Percentiles rank a stretch among this genome's conserved stretches.
Conservation (phyloP, 2,797 vertebrate species). For the Artibeus jamaicensis region DNA sequence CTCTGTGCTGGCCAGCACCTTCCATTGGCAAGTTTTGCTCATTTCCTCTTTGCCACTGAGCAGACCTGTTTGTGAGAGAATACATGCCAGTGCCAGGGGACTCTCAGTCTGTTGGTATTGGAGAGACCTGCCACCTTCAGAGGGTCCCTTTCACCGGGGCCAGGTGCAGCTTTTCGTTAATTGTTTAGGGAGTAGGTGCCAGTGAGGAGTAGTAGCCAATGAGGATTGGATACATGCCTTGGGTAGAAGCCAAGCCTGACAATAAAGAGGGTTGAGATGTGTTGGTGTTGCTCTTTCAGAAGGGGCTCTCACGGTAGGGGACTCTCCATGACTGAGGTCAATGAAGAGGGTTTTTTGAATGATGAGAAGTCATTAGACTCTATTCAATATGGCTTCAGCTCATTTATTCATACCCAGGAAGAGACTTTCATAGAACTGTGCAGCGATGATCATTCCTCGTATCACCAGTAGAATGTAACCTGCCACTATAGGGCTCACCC, state of each 20-base stretch:
- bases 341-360: neutral
- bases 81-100: too few relatives aligned
- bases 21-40: neutral
- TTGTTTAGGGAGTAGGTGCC: neutral
- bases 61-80: neutral
- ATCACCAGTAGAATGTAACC: neutral
- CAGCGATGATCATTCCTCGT: neutral
- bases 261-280: neutral
- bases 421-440: neutral
- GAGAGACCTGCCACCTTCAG: neutral
- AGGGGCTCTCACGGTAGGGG: neutral
- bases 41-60: neutral
- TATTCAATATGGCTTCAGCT: neutral
- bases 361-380: neutral
- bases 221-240: too few relatives aligned
- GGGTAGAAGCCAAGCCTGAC: neutral
- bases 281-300: neutral
- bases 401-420: neutral
- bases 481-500: neutral
- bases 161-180: neutral
- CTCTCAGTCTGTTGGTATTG: neutral
- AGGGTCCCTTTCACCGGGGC: rapidly evolving
- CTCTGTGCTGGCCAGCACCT: neutral
- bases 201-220: too few relatives aligned
- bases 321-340: neutral